Conservation (phyloP, 2,797 vertebrate species). For the Phoeniculus purpureus region DNA sequence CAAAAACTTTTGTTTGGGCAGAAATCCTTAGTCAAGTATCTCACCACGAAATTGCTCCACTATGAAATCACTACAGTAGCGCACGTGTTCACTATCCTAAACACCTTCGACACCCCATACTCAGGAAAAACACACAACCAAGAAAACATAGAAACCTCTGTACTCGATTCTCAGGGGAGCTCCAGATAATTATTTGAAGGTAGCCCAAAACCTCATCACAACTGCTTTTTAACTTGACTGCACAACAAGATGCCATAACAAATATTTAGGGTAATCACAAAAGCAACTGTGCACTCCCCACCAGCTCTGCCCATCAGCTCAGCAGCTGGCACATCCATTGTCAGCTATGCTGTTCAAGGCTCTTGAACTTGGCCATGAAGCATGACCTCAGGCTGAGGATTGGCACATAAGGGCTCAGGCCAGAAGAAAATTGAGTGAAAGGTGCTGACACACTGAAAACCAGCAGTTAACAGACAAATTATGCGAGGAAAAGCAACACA, state of each 20-base stretch:
- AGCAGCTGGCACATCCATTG: not conserved
- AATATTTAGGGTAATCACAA: not conserved
- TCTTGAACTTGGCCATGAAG: constrained; percentile 15
- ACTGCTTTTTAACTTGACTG: not conserved
- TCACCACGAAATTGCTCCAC: not conserved
- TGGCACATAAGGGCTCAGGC: not conserved
- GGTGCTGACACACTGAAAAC: not conserved
- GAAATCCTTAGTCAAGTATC: not conserved
- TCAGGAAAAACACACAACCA: not conserved
- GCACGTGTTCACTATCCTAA: not conserved
- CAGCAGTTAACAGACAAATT: not conserved
- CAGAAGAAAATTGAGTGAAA: not conserved
- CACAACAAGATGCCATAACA: not conserved
- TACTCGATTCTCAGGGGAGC: not conserved
- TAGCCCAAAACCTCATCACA: not conserved
- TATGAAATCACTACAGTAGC: not conserved
- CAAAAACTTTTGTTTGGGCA: not conserved
- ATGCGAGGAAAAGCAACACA: not conserved
- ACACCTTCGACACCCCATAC: not conserved
- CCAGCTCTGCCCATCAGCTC: not conserved
- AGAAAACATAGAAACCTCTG: not conserved
- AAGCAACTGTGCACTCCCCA: rapidly evolving
- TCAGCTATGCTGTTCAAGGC: not conserved
- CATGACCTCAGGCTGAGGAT: not conserved
- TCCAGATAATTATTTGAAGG: not conserved